Evolutionary conservation across 1,140 invertebrate species (phyloP).

Genomic region (Mactra quadrangularis): DNA sequence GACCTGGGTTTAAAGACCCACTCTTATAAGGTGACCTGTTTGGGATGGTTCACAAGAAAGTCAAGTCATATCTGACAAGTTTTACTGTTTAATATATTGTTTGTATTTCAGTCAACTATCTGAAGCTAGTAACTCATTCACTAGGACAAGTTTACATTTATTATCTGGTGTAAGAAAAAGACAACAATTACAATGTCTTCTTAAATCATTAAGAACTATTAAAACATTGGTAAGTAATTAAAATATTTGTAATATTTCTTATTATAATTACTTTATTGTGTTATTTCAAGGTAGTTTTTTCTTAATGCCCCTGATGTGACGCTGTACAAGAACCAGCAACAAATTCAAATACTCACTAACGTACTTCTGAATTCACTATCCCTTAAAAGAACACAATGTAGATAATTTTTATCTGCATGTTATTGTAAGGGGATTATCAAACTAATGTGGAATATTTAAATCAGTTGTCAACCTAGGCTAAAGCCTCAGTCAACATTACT

Average conservation of each 20-base stretch:
- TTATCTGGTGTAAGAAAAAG: constrained; percentile 94
- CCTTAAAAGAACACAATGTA: neutral
- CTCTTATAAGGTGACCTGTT: no score
- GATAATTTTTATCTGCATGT: neutral
- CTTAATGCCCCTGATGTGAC: neutral
- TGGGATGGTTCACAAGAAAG: no score
- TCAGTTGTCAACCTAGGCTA: no score
- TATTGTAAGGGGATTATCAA: no score
- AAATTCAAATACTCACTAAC: neutral
- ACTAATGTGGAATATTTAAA: no score
- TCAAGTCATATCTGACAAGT: no score
- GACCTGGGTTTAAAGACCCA: no score
- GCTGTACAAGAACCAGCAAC: neutral
- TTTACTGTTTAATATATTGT: no score
- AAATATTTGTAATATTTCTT: neutral
- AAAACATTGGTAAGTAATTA: constrained; percentile 89
- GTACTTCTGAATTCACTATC: neutral
- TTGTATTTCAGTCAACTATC: constrained; percentile 85
- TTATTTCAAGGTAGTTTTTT: neutral
- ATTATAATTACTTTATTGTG: neutral
- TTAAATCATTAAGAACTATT: constrained; percentile 92
- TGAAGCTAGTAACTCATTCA: constrained; percentile 91
- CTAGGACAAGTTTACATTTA: constrained; percentile 92
- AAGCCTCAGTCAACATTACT: no score
- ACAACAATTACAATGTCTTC: constrained; percentile 90